Evolutionary conservation across 2,797 vertebrate species (phyloP), one percentile per base, ranked within the genome.

Genomic region (Cheirogaleus major): DNA sequence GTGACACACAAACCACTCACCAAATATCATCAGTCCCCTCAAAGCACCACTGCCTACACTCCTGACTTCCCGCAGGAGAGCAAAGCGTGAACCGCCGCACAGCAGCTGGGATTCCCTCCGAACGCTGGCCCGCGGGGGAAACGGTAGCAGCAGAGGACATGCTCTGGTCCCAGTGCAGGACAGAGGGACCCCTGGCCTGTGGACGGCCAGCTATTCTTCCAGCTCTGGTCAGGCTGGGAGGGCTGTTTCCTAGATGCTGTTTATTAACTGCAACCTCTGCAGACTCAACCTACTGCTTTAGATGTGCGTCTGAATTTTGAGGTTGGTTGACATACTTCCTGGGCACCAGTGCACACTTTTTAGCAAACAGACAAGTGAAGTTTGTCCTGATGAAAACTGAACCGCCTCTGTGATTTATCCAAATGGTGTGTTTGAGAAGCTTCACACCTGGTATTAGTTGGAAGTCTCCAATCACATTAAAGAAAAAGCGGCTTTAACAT

Each of bases 121-220:
- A 15, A 17, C n/a, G 5, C 1, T 11, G 52, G 18, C 41, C 9
- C 0, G 0, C 0, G 0, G 2, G 15, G 7, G 17, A 6, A 13
- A 27, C 20, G 52, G 17, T 18, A 41, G 12, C 4, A 0, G 2
- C 9, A 1, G 6, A 4, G 2, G 0, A 0, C 15, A 1, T 0
- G 0, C 12, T 5, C 35, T 1, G 5, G 57, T 8, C 35, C 27
- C 38, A 2, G 22, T 41, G 43, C 69, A 4, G 22, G 50, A 10
- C 0, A 0, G 13, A 32, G 59, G 13, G 11, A 0, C 5, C 41
- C 12, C 55, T 18, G 17, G 4, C 50, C 15, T 5, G 27, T 1
- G 6, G 4, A 5, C 0, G 0, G 18, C 61, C 9, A 41, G 3
- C 18, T 1, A 3, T 12, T 17, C 38, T 43, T 18, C 25, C 9